Base-by-base conservation (phyloP, 2,797 vertebrate genomes). In the Sandelia bainsii region DNA sequence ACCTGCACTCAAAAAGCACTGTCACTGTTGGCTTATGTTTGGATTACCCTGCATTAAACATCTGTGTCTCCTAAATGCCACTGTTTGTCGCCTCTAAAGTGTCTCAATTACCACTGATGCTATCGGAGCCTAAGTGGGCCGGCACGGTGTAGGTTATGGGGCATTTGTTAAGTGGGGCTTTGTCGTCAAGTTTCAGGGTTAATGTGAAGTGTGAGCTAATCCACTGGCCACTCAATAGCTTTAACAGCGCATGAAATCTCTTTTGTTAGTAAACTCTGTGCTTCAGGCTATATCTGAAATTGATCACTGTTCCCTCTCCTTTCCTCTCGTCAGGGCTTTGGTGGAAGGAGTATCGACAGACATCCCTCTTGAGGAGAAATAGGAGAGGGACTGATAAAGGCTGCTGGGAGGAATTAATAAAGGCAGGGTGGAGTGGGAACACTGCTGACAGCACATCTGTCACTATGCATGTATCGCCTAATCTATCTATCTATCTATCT, bases 171-270 rank as follows among this genome's bases (percentile, higher is more conserved):
- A 91, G 87, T 88, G 83, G 82, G 79, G 75, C 84, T 86, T 91
- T 87, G 88, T 90, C 81, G 72, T 81, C 16, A 72, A 76, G 81
- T 88, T 86, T 84, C 80, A 78, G 88, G 89, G 90, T 91, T 91
- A 92, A 92, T 88, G 90, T 91, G 88, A 86, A 90, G 88, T 84
- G 83, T 75, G 85, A 85, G 90, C 87, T 93, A 92, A 94, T 93
- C 90, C 93, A 90, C 87, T 83, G 89, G 79, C 90, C 88, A 92
- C 88, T 93, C 92, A 81, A 92, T 92, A 91, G 86, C 86, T 84
- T 91, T 93, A 94, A 93, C 91, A 89, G 91, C 27, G 85, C 91
- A 89, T 93, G 90, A 92, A 93, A 93, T 93, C 93, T 92, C 84
- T 88, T 93, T 90, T 93, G 92, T 93, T 92, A 84, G 92, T 92